Base-by-base conservation (phyloP, 1,140 invertebrate species). In the Dryas iulia region DNA sequence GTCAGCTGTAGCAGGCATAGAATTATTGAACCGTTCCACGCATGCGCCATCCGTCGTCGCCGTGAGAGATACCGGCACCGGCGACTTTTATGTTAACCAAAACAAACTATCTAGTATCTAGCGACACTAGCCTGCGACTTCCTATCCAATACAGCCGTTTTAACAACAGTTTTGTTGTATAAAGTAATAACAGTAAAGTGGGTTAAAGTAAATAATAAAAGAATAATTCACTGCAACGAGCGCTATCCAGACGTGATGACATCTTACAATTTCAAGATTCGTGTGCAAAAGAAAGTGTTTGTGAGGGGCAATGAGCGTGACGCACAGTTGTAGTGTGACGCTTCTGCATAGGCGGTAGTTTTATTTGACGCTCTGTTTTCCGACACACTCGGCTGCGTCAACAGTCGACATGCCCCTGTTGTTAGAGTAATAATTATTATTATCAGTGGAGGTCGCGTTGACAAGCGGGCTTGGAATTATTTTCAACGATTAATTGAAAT, bases 281-380 rank as follows among this genome's bases (percentile, higher is more conserved):
- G 79, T 79, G 79, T 83, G 77, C 74, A 82, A 87, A 88, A 87
- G 87, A 90, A 90, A 90, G 87, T 90, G 81, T 76, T 77, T 73
- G 78, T 80, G 70, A 76, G 78, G 65, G 72, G 61, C 79, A 80
- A 53, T 74, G 62, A 87, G 83, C 84, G 83, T 88, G 82, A 88
- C 83, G 74, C 60, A 59, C 61, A 61, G 53, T 74, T 62, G 75
- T 79, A 74, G 59, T 76, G 74, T 81, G 76, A 84, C 79, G 77
- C 68, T 57, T 75, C 62, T 62, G 5, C 28, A 52, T 21, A 69
- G 72, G 71, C 77, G 78, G 78, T 79, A 77, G 77, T 81, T 74
- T 78, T 81, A 75, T 70, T 79, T 69, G 76, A 73, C 73, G 76
- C 77, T 80, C 79, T 78, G 72, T 81, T 78, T 79, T 80, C 74